Base-by-base conservation (phyloP, 2,113 vertebrate species). In the Egretta garzetta region DNA sequence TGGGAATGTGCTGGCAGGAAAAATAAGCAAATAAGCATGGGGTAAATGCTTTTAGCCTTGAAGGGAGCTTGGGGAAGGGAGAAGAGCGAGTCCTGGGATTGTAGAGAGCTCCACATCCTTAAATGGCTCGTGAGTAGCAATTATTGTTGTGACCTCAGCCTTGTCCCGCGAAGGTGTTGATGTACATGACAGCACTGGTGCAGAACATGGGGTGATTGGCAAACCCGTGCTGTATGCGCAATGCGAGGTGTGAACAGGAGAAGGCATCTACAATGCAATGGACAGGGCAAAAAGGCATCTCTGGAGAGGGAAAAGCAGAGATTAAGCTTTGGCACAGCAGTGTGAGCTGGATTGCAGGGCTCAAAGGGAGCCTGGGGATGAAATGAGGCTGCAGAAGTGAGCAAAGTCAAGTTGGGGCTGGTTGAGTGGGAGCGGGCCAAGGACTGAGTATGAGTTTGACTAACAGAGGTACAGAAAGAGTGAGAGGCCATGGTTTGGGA, bases 401-500 rank as follows among this genome's bases (percentile, higher is more conserved):
- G 49, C 28, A 4, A 23, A 5, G 59, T 33, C n/a, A 5, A n/a
- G 39, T 18, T 1, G 1, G 45, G 53, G 72, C 75, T 0, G 2
- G 30, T 1, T 20, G 59, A 59, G 17, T 1, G 6, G 50, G 47
- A 75, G 5, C 0, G 6, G 68, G 75, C 49, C 50, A 56, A 53
- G 74, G 70, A 7, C 0, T 5, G 43, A 60, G 27, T 5, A 14
- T 24, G 74, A 74, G n/a, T 6, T 58, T 13, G n/a, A 15, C 30
- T 66, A 32, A 37, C 13, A 10, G 52, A 72, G 24, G 52, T 27
- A 43, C 8, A 52, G 76, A 26, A 37, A 33, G 49, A 14, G 17
- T 1, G 27, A 26, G 47, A 88, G 17, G 80, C 28, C 20, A 5
- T 10, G 6, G 14, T 0, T 63, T 52, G 82, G 62, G 79, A 55